Percentiles rank a stretch among this genome's conserved stretches.
These are phyloP conservation scores for Parazoanthus swiftii DNA, from an alignment of 92 coral and sea anemone genomes.

Conservation along the genomic window DNA sequence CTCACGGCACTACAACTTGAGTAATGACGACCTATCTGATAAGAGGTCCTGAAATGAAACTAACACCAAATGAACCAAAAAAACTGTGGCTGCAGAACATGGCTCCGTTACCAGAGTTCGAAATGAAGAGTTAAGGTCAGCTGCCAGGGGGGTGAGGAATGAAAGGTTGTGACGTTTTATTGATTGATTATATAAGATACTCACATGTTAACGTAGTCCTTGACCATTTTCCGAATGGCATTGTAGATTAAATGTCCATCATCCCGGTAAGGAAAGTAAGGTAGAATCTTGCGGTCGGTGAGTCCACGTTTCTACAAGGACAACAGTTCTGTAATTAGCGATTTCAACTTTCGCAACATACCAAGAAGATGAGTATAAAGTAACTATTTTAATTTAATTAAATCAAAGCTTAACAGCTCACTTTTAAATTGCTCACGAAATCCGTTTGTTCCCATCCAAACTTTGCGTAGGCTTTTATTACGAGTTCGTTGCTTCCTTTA, in stretches of 20 bases:
- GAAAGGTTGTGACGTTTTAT: neutral
- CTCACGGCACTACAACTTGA: no score
- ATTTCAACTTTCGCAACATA: neutral
- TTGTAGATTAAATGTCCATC: constrained; percentile 28
- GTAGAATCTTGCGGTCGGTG: neutral
- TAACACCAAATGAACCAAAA: no score
- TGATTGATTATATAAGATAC: neutral
- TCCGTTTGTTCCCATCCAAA: constrained; percentile 47
- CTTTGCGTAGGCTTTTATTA: constrained; percentile 23
- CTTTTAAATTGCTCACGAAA: constrained; percentile 44
- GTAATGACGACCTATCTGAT: no score
- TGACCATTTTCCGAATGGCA: constrained; percentile 10
- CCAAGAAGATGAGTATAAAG: no score
- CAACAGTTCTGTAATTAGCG: neutral
- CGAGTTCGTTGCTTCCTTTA: constrained; percentile 36
- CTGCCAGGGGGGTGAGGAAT: neutral
- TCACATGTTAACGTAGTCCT: constrained; percentile 13
- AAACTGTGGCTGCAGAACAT: no score
- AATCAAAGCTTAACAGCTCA: neutral
- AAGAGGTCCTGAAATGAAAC: no score
- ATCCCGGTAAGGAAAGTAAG: constrained; percentile 40
- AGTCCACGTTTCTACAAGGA: constrained; percentile 25
- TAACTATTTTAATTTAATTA: no score
- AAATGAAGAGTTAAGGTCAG: neutral
- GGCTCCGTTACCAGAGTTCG: neutral